Evolutionary conservation across 2,888 invertebrate genomes (phyloP), one percentile per base, ranked within the genome.

Genomic region (Masnerella sp.): DNA sequence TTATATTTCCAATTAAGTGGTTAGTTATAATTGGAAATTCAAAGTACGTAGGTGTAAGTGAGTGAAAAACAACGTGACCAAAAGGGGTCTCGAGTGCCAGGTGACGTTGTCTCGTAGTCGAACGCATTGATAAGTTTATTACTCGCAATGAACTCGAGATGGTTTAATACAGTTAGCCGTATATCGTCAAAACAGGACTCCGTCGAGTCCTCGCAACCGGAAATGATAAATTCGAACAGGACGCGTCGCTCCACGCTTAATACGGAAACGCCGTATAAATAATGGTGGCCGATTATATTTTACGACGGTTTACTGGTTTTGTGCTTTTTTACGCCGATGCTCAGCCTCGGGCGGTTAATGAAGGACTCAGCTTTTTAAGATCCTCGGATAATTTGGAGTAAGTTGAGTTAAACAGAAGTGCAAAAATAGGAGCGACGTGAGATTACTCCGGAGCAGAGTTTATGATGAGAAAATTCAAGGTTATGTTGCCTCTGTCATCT

Each of bases 121-220:
- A 49, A 43, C 56, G 47, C 58, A 51, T 34, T 64, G 51, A 71
- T 71, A 64, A 71, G 58, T 64, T 71, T 71, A 71, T 58, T 71
- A 64, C 64, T 56, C 15, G 58, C 58, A 49, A 36, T 40, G 49
- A 56, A 36, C 40, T 40, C 34, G 30, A 67, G 51, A 71, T 68
- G 42, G 49, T 68, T 71, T 68, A n/a, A n/a, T n/a, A 75, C 68
- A 75, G 70, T 75, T 74, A 70, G 49, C 45, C 38, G 51, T 34
- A 40, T 34, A 28, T 2, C 30, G 47, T 45, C 11, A 40, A 54
- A 45, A n/a, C n/a, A n/a, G 8, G 30, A n/a, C 22, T 34, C 43
- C n/a, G 1, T 18, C 15, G 34, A 43, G 25, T n/a, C n/a, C n/a
- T n/a, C 15, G n/a, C n/a, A 43, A n/a, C 69, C 59, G 69, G 69